These are phyloP conservation scores for Cataglyphis rosenhaueri DNA, from an alignment of 2,888 invertebrate species.

Conservation along the genomic window DNA sequence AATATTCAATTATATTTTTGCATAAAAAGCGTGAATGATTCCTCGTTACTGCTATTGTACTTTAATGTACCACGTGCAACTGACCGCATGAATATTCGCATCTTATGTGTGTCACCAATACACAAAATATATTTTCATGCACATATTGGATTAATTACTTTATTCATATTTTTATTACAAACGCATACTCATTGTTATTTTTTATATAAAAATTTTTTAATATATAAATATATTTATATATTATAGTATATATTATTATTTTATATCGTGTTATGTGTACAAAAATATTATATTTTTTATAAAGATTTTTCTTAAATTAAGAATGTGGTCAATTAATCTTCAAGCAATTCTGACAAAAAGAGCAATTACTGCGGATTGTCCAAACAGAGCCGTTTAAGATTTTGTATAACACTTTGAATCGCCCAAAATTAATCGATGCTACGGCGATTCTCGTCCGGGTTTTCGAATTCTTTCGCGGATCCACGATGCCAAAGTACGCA, in stretches of 20 bases:
- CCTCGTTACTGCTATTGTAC: background rate
- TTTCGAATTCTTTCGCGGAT: background rate
- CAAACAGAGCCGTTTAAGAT: background rate
- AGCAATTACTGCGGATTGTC: background rate
- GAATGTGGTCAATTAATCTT: background rate
- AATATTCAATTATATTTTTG: background rate
- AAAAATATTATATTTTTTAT: background rate
- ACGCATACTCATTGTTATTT: background rate
- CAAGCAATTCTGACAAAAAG: background rate
- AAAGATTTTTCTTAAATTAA: background rate
- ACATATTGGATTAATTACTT: background rate
- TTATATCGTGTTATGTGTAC: background rate
- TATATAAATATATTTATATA: background rate
- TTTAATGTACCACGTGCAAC: slow-evolving; percentile 9
- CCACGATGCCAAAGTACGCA: background rate
- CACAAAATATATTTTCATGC: background rate
- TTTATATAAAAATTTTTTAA: background rate
- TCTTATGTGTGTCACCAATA: background rate
- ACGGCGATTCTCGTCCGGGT: background rate
- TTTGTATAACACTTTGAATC: background rate
- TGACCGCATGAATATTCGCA: slow-evolving; percentile 15
- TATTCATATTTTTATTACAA: background rate
- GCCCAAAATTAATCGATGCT: background rate
- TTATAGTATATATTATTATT: background rate
- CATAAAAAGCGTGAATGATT: background rate